Base-by-base conservation (phyloP, 2,113 vertebrate genomes). In the Amazona guildingii region DNA sequence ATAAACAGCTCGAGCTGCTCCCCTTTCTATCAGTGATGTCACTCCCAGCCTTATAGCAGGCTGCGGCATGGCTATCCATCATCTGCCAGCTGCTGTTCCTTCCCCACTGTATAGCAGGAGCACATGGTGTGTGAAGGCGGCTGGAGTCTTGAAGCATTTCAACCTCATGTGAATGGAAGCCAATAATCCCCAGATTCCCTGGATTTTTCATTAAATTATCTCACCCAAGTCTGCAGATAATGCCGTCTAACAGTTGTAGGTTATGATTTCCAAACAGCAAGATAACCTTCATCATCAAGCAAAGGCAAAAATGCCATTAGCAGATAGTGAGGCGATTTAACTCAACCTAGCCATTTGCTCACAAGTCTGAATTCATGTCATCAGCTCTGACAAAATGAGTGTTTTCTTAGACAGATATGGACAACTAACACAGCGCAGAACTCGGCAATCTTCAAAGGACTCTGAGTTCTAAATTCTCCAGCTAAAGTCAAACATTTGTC, bases 361-460 rank as follows among this genome's bases (percentile, higher is more conserved):
- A 94, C 87, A 33, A 52, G 91, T 95, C 95, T 96, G 94, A 77
- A 95, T 97, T 97, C 91, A 85, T 83, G 88, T 96, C 82, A 83
- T 69, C 54, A 63, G 93, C 94, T 68, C 35, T 95, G 97, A 98
- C 96, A 97, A 98, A 98, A 98, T 89, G 96, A 95, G 87, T 97
- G 95, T 96, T 97, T 98, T 97, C 91, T 93, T 94, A 97, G 92
- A 94, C 85, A 97, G 97, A 97, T 95, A 91, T 9, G 66, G 92
- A 66, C 46, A 4, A 76, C 46, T 92, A 97, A 97, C 97, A 95
- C 79, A 96, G 91, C 41, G 1, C 96, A 94, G 97, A 67, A 81
- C 92, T 95, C 83, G 0, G 66, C 79, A 89, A 83, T 82, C 96
- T 96, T 97, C 97, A 97, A 88, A 94, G 92, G 64, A 75, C 55